Base-by-base conservation (phyloP, 2,797 vertebrate genomes). In the Clarias laeviceps region DNA sequence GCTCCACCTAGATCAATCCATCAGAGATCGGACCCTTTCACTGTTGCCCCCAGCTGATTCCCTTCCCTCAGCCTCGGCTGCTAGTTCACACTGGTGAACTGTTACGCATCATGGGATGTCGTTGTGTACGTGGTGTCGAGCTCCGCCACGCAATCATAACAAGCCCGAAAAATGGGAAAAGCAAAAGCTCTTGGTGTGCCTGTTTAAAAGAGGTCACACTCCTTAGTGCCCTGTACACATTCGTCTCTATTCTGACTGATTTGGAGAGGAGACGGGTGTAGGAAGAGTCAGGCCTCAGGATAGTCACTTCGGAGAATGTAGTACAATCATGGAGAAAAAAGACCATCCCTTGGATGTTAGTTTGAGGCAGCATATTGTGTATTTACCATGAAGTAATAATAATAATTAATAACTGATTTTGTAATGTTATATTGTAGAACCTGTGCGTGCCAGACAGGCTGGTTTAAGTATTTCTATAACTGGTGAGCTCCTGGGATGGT, bases 131-230 rank as follows among this genome's bases (percentile, higher is more conserved):
- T 78, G 9, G 18, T 77, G 27, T 57, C 20, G 18, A 32, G 73
- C 27, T 57, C 29, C 4, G 22, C 22, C 29, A 2, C 2, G 22
- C 5, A 1, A 7, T 77, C 27, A 54, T 76, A n/a, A n/a, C 11
- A 27, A 74, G 72, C 14, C n/a, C 29, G 70, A 29, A 18, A 74
- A 27, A 18, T 50, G 7, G 73, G 34, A 15, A 17, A 80, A 80
- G 7, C 8, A 84, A 57, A 70, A 40, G 50, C 18, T 32, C 22
- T 50, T 77, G 61, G 27, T 84, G 85, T 82, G 79, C 79, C 40
- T 80, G 85, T 84, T 82, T 61, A 80, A 84, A 69, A 29, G n/a
- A 84, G 80, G 68, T 82, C 62, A 80, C 45, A 69, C 65, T 57
- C n/a, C 85, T 82, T 74, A 34, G 83, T 27, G 59, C 83, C 86